These are phyloP conservation scores for Drosophila rufa DNA, from an alignment of 1,140 invertebrate genomes.

Conservation along the genomic window DNA sequence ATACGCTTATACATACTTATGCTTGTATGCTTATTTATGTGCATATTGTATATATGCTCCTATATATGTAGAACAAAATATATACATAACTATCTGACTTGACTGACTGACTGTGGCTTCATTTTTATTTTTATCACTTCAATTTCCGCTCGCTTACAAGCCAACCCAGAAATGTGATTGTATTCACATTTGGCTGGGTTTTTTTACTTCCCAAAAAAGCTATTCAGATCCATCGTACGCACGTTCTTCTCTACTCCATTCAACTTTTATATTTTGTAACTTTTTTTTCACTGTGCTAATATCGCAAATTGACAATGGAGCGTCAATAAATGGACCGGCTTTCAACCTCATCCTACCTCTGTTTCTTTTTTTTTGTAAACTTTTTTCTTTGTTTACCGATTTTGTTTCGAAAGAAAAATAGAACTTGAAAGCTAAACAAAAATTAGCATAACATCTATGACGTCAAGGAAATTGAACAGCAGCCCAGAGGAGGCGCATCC, in stretches of 20 bases:
- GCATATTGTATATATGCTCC: not conserved
- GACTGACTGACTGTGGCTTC: slow-evolving; percentile 53
- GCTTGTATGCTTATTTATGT: slow-evolving; percentile 7
- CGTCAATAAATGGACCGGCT: slow-evolving; percentile 68
- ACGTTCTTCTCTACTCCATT: slow-evolving; percentile 45
- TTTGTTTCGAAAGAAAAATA: slow-evolving; percentile 56
- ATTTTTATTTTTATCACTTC: slow-evolving; percentile 75
- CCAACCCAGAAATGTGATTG: slow-evolving; percentile 29
- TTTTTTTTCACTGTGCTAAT: slow-evolving; percentile 44
- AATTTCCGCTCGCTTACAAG: slow-evolving; percentile 75
- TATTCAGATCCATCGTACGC: slow-evolving; percentile 50
- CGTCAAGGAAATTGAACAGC: slow-evolving; percentile 34
- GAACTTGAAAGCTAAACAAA: slow-evolving; percentile 42
- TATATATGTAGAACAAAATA: slow-evolving; percentile 15
- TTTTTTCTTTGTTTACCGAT: slow-evolving; percentile 49
- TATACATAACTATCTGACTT: slow-evolving; percentile 45
- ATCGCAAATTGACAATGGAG: slow-evolving; percentile 72
- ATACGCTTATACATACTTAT: slow-evolving; percentile 4
- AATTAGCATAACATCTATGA: slow-evolving; percentile 68
- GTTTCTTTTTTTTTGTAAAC: slow-evolving; percentile 7
- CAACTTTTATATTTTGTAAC: slow-evolving; percentile 8
- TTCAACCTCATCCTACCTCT: slow-evolving; percentile 10
- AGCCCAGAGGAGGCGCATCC: slow-evolving; percentile 24
- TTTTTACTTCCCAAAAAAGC: slow-evolving; percentile 36
- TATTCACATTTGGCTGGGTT: slow-evolving; percentile 3